A percentile compares a stretch with the other conserved stretches of the same genome.
These are phyloP conservation scores for Edolisoma coerulescens DNA, from an alignment of 2,113 vertebrate species.

Conservation along the genomic window DNA sequence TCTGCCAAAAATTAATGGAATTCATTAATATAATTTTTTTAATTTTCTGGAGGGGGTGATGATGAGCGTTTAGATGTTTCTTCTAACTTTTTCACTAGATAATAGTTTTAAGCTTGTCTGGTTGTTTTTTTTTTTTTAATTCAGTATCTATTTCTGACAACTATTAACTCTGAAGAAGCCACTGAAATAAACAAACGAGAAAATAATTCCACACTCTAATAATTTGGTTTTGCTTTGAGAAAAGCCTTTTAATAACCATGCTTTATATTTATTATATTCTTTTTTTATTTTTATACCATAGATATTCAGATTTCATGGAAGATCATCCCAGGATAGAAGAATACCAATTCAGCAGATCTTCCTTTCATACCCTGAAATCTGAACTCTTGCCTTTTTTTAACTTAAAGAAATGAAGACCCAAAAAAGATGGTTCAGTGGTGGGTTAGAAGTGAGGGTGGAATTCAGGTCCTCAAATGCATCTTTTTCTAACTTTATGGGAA, in stretches of 20 bases:
- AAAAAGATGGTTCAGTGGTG: neutral
- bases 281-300: neutral
- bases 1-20: neutral
- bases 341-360: neutral
- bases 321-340: neutral
- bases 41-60: accelerated
- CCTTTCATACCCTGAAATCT: neutral
- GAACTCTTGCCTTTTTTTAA: neutral
- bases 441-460: neutral
- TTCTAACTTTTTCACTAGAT: neutral
- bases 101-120: neutral
- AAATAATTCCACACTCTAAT: neutral
- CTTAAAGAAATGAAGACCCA: neutral
- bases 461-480: neutral
- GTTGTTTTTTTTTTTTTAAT: neutral
- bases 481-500: neutral
- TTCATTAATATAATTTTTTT: neutral
- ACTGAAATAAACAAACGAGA: neutral
- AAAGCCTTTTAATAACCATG: neutral
- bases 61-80: neutral
- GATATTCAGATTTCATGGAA: neutral
- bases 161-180: neutral
- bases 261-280: neutral
- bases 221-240: neutral
- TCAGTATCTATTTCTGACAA: neutral